A percentile compares a stretch with the other conserved stretches of the same genome.
Evolutionary conservation across 1,140 invertebrate genomes (phyloP).

Genomic region (Megalopta genalis): DNA sequence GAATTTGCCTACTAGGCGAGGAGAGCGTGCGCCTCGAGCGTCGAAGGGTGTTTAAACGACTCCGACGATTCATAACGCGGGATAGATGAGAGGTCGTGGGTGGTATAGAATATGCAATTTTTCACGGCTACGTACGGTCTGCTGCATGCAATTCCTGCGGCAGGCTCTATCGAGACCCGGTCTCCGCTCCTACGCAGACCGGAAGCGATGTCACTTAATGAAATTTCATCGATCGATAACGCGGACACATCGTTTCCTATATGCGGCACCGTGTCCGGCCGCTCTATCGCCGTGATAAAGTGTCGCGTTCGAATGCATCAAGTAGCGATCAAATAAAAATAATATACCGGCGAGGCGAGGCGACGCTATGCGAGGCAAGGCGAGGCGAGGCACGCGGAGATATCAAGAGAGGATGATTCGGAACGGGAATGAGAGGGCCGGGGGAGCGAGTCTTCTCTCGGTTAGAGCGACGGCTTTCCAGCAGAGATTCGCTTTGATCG

Average conservation of each 20-base stretch:
- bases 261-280: constrained; percentile 56
- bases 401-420: too few species aligned
- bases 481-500: constrained; percentile 12
- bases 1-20: too few species aligned
- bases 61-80: constrained; percentile 11
- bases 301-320: constrained; percentile 14
- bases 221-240: constrained; percentile 62
- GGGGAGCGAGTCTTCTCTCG: too few species aligned
- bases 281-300: constrained; percentile 11
- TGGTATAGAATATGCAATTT: neutral
- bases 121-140: neutral
- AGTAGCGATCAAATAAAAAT: constrained; percentile 5
- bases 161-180: constrained; percentile 18
- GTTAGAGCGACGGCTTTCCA: neutral
- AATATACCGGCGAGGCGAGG: constrained; percentile 10
- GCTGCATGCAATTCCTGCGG: constrained; percentile 14
- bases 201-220: constrained; percentile 56
- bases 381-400: neutral
- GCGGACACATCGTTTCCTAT: constrained; percentile 55
- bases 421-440: too few species aligned
- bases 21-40: too few species aligned
- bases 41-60: constrained; percentile 24
- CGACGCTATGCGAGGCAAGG: too few species aligned
- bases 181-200: constrained; percentile 1
- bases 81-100: neutral